Evolutionary conservation across 2,797 vertebrate genomes (phyloP).

Genomic region (Onychomys leucogaster): DNA sequence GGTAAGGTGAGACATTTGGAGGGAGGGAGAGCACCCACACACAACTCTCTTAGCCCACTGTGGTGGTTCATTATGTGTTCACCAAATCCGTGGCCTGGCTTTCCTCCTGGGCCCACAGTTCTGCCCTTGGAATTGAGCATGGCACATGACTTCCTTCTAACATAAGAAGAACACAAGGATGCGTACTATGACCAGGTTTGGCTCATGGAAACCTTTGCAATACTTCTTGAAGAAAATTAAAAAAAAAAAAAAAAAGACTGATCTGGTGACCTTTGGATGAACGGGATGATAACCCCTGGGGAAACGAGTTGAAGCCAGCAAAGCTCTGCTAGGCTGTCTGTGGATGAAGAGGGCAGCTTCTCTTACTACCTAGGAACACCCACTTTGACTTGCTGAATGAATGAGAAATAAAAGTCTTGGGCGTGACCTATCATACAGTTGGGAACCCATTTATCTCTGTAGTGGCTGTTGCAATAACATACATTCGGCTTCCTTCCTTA

Average conservation of each 20-base stretch:
- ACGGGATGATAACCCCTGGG: no score
- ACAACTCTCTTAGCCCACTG: not conserved
- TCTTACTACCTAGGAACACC: not conserved
- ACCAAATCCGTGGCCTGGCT: not conserved
- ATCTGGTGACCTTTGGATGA: not conserved
- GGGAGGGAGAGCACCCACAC: not conserved
- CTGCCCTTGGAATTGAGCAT: not conserved
- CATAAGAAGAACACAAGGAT: not conserved
- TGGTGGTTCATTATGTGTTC: accelerated
- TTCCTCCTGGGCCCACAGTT: not conserved
- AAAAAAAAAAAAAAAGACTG: not conserved
- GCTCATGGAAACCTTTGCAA: not conserved
- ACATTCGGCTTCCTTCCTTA: not conserved
- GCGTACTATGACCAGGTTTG: not conserved
- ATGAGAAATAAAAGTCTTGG: not conserved
- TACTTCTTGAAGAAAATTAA: not conserved
- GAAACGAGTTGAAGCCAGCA: not conserved
- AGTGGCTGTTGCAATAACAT: not conserved
- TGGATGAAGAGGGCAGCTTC: not conserved
- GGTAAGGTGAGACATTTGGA: not conserved
- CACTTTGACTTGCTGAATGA: not conserved
- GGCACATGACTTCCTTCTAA: not conserved
- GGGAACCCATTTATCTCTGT: not conserved
- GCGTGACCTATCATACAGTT: not conserved
- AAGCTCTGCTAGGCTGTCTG: not conserved